phyloP scores from a whole-genome alignment of 1,140 invertebrate genomes.

The Drosophila fuyamai region DNA sequence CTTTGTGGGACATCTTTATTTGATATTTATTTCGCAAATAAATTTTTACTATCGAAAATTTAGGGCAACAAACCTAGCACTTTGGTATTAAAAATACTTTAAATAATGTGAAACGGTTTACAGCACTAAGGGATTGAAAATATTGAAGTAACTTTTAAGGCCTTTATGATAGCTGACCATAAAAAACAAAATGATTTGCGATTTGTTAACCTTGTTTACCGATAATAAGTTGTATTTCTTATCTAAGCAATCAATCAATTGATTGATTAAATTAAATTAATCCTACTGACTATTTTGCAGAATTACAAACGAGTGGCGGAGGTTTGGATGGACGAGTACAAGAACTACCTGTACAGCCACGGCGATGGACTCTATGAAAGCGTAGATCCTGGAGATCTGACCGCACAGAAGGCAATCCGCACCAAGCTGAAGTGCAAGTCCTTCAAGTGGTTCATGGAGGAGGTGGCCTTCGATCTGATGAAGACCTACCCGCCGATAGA shows the following conservation, averaged over 20 bases:
- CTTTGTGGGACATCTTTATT: not conserved
- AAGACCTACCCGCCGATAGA: slow-evolving; percentile 96
- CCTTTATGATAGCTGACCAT: no score
- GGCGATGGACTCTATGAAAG: slow-evolving; percentile 90
- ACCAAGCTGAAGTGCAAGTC: slow-evolving; percentile 93
- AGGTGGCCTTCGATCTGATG: slow-evolving; percentile 96
- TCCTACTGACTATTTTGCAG: slow-evolving; percentile 84
- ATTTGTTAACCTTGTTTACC: no score
- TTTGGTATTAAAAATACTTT: not conserved
- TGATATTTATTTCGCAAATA: not conserved
- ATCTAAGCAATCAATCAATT: no score
- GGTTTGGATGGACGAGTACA: slow-evolving; percentile 99
- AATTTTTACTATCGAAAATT: not conserved
- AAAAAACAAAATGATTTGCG: no score
- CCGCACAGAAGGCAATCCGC: slow-evolving; percentile 91
- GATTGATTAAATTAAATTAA: no score
- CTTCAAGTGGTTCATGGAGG: slow-evolving; percentile 98
- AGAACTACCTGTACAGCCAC: slow-evolving; percentile 93
- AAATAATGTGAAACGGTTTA: no score
- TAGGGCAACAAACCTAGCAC: slow-evolving; percentile 5
- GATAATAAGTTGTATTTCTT: no score
- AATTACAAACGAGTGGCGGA: slow-evolving; percentile 96
- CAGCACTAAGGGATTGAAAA: no score
- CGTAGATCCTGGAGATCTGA: slow-evolving; percentile 93
- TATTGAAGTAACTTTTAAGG: no score